Conservation (phyloP, 2,113 vertebrate species). For the Plestiodon gilberti region DNA sequence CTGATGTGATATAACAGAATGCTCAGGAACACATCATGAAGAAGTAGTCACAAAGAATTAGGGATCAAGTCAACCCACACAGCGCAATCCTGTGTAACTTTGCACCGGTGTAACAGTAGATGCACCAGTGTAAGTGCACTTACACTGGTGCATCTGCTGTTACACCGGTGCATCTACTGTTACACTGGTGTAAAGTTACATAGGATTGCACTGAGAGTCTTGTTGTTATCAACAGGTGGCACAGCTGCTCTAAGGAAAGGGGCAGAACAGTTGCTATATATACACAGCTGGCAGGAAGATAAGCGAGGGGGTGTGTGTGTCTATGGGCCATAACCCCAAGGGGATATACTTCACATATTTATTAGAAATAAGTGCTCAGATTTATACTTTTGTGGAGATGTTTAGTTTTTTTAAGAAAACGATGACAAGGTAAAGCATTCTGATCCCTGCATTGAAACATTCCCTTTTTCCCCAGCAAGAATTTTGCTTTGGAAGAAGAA, state of each 20-base stretch:
- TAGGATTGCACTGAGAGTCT: no score
- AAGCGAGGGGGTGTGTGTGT: not conserved
- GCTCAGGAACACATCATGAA: not conserved
- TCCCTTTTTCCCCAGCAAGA: not conserved
- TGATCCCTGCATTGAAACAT: rapidly evolving
- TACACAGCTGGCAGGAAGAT: not conserved
- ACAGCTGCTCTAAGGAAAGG: not conserved
- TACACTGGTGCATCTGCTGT: no score
- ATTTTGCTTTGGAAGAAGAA: not conserved
- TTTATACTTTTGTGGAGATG: not conserved
- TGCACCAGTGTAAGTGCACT: no score
- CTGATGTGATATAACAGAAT: not conserved
- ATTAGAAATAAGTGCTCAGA: not conserved
- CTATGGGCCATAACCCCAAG: not conserved
- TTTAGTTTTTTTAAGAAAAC: not conserved
- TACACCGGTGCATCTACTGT: no score
- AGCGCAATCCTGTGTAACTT: no score
- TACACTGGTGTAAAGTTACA: no score
- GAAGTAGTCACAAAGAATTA: not conserved
- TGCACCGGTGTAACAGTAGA: no score
- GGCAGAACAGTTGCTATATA: no score
- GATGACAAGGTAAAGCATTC: not conserved
- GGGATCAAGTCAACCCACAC: no score
- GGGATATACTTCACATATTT: not conserved
- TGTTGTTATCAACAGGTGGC: not conserved